Conservation (phyloP, 2,113 vertebrate genomes). For the Platysternon megacephalum region DNA sequence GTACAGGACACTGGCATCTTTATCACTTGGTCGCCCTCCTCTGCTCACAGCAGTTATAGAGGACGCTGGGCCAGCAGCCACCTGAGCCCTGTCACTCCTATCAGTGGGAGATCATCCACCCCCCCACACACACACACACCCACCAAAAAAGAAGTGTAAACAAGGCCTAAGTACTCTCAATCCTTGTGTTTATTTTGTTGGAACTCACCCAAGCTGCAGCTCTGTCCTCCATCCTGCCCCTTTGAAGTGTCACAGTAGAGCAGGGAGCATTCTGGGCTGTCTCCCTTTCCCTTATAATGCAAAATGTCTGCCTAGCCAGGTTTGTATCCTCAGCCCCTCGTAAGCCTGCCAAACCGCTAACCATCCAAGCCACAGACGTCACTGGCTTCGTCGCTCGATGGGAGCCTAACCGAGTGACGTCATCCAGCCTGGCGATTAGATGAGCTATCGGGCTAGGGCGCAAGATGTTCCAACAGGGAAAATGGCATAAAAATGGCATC, state of each 20-base stretch:
- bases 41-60: background rate
- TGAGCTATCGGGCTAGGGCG: background rate
- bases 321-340: background rate
- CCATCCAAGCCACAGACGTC: background rate
- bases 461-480: background rate
- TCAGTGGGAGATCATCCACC: background rate
- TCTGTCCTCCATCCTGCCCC: background rate
- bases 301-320: background rate
- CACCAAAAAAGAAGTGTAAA: background rate
- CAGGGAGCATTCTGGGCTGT: background rate
- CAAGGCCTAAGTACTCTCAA: background rate
- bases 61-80: background rate
- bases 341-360: background rate
- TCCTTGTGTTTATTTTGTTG: background rate
- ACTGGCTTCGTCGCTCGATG: background rate
- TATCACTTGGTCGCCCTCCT: background rate
- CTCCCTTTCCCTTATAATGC: background rate
- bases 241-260: background rate
- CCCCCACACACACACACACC: background rate
- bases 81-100: background rate
- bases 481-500: background rate
- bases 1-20: background rate
- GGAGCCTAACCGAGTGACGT: background rate
- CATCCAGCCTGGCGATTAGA: background rate
- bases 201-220: background rate